A percentile compares a stretch with the other conserved stretches of the same genome.
Evolutionary conservation across 2,797 vertebrate species (phyloP).

Genomic region (Catharus ustulatus): DNA sequence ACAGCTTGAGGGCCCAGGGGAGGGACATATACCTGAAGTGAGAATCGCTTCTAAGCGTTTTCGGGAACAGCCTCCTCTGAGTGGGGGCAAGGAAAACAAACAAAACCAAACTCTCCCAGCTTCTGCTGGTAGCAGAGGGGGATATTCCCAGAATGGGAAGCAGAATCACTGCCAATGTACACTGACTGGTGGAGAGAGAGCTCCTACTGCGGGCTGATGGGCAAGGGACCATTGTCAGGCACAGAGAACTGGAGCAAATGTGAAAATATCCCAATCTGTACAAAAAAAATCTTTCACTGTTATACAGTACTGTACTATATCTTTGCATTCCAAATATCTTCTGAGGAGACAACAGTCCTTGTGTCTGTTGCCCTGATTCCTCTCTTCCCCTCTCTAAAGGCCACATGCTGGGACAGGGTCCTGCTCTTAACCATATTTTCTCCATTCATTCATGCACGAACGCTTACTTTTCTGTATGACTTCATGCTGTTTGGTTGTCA

Average conservation of each 20-base stretch:
- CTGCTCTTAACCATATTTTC: not conserved
- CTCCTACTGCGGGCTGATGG: not conserved
- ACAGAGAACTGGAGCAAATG: conserved; percentile 41
- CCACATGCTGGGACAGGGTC: fast-evolving
- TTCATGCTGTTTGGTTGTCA: not conserved
- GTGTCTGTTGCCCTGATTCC: not conserved
- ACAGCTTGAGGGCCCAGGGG: conserved; percentile 11
- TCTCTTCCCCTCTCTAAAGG: not conserved
- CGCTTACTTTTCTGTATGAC: not conserved
- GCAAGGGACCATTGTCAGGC: conserved; percentile 23
- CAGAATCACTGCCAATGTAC: conserved; percentile 48
- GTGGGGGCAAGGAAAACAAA: conserved; percentile 31
- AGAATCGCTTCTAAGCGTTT: not conserved
- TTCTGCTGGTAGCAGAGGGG: conserved; percentile 34
- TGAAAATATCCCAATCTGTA: not conserved
- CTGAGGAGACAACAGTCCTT: not conserved
- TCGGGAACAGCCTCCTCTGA: conserved; percentile 31
- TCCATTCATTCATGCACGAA: not conserved
- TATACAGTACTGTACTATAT: not conserved
- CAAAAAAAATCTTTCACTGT: not conserved
- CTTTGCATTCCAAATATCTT: not conserved
- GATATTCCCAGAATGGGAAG: conserved; percentile 39
- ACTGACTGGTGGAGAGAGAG: conserved; percentile 30
- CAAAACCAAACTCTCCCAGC: not conserved
- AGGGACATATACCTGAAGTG: conserved; percentile 47